Conservation (phyloP, 2,113 vertebrate genomes). For the Cariama cristata region DNA sequence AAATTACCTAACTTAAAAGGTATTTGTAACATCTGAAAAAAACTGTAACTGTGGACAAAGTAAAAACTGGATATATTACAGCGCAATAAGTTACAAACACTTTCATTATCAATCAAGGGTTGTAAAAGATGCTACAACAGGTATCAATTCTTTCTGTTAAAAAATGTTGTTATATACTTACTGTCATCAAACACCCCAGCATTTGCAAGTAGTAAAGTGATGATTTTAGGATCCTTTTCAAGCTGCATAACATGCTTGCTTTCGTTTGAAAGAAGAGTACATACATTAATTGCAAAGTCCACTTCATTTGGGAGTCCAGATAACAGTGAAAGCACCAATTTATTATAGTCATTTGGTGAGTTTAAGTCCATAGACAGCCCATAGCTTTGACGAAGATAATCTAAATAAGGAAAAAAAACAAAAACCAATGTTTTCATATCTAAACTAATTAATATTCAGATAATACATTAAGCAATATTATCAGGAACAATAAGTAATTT, state of each 20-base stretch:
- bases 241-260: slow-evolving; percentile 99
- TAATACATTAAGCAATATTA: neutral
- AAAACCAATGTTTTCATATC: neutral
- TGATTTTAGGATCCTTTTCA: slow-evolving; percentile 98
- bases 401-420: slow-evolving; percentile 70
- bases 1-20: neutral
- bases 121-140: neutral
- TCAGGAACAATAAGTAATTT: neutral
- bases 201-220: slow-evolving; percentile 96
- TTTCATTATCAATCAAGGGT: neutral
- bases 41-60: neutral
- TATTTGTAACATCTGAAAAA: neutral
- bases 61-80: neutral
- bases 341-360: slow-evolving; percentile 97
- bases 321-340: slow-evolving; percentile 98
- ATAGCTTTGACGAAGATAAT: slow-evolving; percentile 99
- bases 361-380: slow-evolving; percentile 95
- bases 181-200: slow-evolving; percentile 98
- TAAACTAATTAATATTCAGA: neutral
- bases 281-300: slow-evolving; percentile 99
- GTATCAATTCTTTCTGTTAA: neutral
- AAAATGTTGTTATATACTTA: slow-evolving; percentile 72
- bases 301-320: slow-evolving; percentile 99
- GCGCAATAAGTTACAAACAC: neutral
- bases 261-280: slow-evolving; percentile 98